Evolutionary conservation across 1,140 invertebrate species (phyloP), one percentile per base, ranked within the genome.

Genomic region (Hyles euphorbiae): DNA sequence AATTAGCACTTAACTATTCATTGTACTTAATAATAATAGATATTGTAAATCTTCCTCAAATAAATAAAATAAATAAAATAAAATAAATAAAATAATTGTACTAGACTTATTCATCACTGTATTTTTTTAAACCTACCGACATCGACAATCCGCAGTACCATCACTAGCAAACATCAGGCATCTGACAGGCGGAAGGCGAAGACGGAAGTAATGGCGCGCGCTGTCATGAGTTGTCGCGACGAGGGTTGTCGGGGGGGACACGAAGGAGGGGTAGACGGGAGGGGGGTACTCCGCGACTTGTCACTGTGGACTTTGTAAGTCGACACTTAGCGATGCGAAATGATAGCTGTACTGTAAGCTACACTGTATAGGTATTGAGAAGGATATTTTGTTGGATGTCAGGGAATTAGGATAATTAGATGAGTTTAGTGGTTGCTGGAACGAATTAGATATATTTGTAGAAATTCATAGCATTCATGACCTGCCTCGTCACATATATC

Each of bases 181-280:
- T 12, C 12, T 60, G 67, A 65, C 67, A 60, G 52, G 55, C 62
- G 70, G 70, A 72, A 72, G 58, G 43, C 61, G 44, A 50, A 65
- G 68, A 67, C 70, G 70, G 70, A 72, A 72, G 62, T 64, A 72
- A 72, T 72, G 70, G 66, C 64, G 61, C 64, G 65, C 52, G 53
- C 59, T 64, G 61, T 63, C 64, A 66, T 40, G 47, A 53, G 56
- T 56, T 59, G 59, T 61, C 63, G 56, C 53, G 34, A 12, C 9
- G 50, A 22, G 22, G 22, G 22, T 0, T 22, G 22, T 22, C 2
- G 22, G 22, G 22, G 22, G 22, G 22, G 22, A 22, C 22, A 22
- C 22, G 22, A 22, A 22, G 0, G 22, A 22, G 22, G 22, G 2
- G 22, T 22, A 22, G 22, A 22, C 22, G 22, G 22, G 22, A 22